phyloP scores from a whole-genome alignment of 2,797 vertebrate genomes.

The Rhyacichthys aspro region DNA sequence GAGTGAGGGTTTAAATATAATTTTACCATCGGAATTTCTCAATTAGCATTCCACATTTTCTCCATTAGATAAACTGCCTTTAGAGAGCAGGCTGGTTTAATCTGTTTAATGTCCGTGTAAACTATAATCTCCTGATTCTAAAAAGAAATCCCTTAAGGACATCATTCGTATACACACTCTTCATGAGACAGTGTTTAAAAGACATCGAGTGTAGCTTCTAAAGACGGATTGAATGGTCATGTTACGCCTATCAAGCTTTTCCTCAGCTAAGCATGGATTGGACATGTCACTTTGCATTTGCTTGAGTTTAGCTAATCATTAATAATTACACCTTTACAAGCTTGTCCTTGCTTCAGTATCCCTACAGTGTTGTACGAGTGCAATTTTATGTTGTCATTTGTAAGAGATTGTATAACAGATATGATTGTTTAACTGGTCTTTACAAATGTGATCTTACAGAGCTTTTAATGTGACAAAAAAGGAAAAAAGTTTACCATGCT shows the following conservation, averaged over 20 bases:
- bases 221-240: slow-evolving; percentile 66
- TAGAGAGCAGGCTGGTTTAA: slow-evolving; percentile 82
- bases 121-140: slow-evolving; percentile 83
- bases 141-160: slow-evolving; percentile 83
- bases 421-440: too few relatives aligned
- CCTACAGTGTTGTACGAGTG: background rate
- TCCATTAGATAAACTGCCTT: slow-evolving; percentile 85
- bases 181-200: slow-evolving; percentile 76
- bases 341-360: slow-evolving; percentile 55
- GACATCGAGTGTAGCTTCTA: slow-evolving; percentile 75
- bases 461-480: too few relatives aligned
- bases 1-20: slow-evolving; percentile 69
- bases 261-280: slow-evolving; percentile 36
- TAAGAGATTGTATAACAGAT: too few relatives aligned
- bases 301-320: slow-evolving; percentile 61
- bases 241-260: slow-evolving; percentile 65
- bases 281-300: slow-evolving; percentile 52
- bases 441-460: too few relatives aligned
- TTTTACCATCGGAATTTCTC: slow-evolving; percentile 82
- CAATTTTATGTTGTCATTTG: too few relatives aligned
- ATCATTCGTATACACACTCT: slow-evolving; percentile 77
- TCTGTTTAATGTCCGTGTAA: slow-evolving; percentile 85
- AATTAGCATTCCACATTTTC: slow-evolving; percentile 84
- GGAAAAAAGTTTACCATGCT: too few relatives aligned
- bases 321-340: slow-evolving; percentile 55